Evolutionary conservation across 2,888 invertebrate genomes (phyloP), one percentile per base, ranked within the genome.

Genomic region (Spilarctia lutea): DNA sequence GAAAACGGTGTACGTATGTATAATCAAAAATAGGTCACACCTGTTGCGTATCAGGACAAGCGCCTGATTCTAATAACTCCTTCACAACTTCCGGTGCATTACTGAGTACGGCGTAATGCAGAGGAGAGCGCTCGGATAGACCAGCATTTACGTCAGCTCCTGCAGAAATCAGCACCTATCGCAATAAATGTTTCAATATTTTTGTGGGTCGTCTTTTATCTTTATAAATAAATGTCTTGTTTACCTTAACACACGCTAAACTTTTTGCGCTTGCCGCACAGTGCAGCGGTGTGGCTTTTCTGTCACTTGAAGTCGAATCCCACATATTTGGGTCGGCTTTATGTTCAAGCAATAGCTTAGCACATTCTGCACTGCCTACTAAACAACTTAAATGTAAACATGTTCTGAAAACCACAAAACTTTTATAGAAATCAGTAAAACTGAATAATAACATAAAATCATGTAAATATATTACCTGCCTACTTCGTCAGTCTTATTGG

Each of bases 101-200:
- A 86, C 97, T 98, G 82, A 98, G 96, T 72, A 98, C 98, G 0
- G 99, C 99, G 90, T 98, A 98, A 90, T 98, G 98, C 78, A 99
- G 93, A 0, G 99, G 97, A 65, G 98, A 98, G 80, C 97, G 96
- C 73, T 97, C 96, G 73, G 93, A 96, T 70, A 97, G 93, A 24
- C 98, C 98, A 13, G 97, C 97, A 86, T 98, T 97, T n/a, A 98
- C 97, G 84, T 98, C 97, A n/a, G 98, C 98, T 1, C 97, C 98
- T 75, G 97, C 96, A 77, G 96, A 96, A 75, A 98, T 93, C 79
- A 99, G 90, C 83, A 97, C 91, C 92, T 97, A 95, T 56, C 93
- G 87, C 86, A 87, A 86, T 81, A 86, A 76, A 85, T 81, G 81
- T 80, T 83, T 74, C 74, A 75, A 77, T 76, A 79, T 60, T 68